A percentile compares a stretch with the other conserved stretches of the same genome.
Conservation (phyloP, 2,113 vertebrate species). For the Silurus asotus region DNA sequence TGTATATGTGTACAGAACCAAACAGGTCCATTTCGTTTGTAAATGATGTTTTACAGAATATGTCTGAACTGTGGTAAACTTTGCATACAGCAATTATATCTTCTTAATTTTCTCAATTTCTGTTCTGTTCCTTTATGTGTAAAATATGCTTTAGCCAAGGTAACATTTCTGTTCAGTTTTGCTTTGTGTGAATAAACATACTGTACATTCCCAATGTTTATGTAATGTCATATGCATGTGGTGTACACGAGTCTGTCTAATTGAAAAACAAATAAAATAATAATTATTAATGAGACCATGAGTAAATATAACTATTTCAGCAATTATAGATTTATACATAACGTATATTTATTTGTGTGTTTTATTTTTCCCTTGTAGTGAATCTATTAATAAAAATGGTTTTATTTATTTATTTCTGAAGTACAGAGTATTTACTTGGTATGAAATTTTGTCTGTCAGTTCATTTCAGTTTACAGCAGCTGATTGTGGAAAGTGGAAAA, state of each 20-base stretch:
- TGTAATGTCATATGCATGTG: neutral
- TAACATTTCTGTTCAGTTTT: neutral
- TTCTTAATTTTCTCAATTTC: neutral
- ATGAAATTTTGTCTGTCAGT: neutral
- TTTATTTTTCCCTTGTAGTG: neutral
- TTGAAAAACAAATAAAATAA: neutral
- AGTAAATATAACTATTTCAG: neutral
- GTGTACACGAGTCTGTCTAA: neutral
- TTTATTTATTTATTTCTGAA: neutral
- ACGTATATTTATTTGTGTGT: neutral
- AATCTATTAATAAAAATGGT: neutral
- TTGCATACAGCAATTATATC: neutral
- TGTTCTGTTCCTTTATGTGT: neutral
- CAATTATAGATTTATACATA: neutral
- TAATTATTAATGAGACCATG: neutral
- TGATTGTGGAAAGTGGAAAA: neutral
- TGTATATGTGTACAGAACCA: conserved; percentile 8
- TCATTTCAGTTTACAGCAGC: neutral
- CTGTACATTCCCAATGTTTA: neutral
- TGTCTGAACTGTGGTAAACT: neutral
- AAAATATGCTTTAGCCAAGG: neutral
- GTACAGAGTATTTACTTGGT: neutral
- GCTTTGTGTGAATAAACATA: neutral
- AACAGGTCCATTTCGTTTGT: neutral
- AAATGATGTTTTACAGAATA: neutral